These are phyloP conservation scores for Poecile atricapillus DNA, from an alignment of 2,113 vertebrate species.

Conservation along the genomic window DNA sequence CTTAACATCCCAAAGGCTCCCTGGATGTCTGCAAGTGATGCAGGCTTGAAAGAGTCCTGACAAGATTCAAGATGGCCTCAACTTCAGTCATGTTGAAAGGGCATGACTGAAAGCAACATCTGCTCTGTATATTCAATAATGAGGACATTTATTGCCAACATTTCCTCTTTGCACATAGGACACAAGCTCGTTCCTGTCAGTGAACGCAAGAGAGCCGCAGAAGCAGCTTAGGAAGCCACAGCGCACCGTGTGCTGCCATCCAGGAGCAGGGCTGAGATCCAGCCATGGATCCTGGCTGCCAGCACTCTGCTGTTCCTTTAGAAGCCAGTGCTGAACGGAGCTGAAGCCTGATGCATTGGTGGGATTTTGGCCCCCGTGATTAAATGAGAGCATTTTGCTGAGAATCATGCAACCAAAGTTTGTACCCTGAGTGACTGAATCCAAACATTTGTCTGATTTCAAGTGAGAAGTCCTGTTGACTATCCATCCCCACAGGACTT, in stretches of 20 bases:
- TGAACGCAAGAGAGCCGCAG: neutral
- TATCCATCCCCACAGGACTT: neutral
- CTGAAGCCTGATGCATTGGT: fast-evolving
- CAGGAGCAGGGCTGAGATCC: neutral
- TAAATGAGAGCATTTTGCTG: neutral
- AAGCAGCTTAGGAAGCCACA: neutral
- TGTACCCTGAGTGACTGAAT: neutral
- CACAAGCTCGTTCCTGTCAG: neutral
- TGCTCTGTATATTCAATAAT: neutral
- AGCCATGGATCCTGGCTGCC: fast-evolving
- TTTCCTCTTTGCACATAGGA: neutral
- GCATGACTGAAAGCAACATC: neutral
- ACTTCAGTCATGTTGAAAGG: neutral
- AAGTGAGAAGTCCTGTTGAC: neutral
- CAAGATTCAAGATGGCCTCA: neutral
- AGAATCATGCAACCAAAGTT: neutral
- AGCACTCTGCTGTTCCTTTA: fast-evolving
- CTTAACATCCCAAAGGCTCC: neutral
- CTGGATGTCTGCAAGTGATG: neutral
- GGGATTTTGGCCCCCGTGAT: neutral
- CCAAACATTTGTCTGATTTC: neutral
- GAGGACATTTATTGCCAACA: neutral
- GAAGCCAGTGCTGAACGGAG: neutral
- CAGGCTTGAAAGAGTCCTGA: neutral
- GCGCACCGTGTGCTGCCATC: fast-evolving